A percentile compares a stretch with the other conserved stretches of the same genome.
phyloP scores from a whole-genome alignment of 2,113 vertebrate genomes.

The Brevimyrus niger region DNA sequence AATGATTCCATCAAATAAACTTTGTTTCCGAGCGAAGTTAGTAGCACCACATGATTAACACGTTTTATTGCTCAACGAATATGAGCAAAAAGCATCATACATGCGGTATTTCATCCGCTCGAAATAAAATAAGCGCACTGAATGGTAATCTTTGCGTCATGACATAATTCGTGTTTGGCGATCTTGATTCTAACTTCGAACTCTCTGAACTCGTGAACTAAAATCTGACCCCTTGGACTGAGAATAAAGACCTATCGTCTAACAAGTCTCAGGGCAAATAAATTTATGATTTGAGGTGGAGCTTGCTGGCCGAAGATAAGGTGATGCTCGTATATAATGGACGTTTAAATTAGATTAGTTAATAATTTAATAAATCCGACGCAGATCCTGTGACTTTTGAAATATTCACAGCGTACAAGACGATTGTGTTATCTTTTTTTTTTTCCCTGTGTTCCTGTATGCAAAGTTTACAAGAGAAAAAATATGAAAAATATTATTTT shows the following conservation, averaged over 20 bases:
- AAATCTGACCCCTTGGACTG: neutral
- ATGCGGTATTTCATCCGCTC: neutral
- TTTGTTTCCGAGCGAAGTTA: neutral
- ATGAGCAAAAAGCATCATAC: neutral
- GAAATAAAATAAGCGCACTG: neutral
- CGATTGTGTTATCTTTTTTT: neutral
- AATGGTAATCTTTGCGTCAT: neutral
- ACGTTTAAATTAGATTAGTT: neutral
- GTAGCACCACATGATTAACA: neutral
- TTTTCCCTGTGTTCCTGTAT: neutral
- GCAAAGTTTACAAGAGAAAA: neutral
- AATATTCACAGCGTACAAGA: neutral
- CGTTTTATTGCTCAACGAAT: neutral
- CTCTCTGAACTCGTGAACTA: neutral
- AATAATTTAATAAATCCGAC: neutral
- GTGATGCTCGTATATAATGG: neutral
- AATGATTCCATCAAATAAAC: neutral
- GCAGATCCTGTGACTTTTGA: neutral
- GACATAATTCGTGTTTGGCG: neutral
- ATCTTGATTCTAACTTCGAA: neutral
- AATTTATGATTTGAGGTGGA: neutral
- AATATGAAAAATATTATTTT: neutral
- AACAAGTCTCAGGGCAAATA: neutral
- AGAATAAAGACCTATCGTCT: neutral
- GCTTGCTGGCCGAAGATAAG: neutral